Evolutionary conservation across 2,888 invertebrate species (phyloP).

Genomic region (Antitype chi): DNA sequence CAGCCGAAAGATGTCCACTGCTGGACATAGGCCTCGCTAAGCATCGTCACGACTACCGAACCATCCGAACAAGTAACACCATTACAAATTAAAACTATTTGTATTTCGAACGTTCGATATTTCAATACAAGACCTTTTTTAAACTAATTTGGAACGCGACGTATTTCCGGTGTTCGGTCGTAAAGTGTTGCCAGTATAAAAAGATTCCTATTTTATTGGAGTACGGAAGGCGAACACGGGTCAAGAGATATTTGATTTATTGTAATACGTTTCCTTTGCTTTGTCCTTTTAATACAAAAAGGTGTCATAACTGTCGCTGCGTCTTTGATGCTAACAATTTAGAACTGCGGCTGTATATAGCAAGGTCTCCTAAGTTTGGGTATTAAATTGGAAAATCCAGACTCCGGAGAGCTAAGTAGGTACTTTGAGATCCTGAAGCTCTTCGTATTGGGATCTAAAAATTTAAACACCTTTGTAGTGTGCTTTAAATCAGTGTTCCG

Average conservation of each 20-base stretch:
- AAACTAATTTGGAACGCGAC: constrained; percentile 68
- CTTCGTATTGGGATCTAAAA: too few species aligned
- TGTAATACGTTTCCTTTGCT: constrained; percentile 43
- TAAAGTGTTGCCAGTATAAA: constrained; percentile 54
- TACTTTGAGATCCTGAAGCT: too few species aligned
- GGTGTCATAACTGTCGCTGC: constrained; percentile 28
- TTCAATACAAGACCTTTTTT: constrained; percentile 27
- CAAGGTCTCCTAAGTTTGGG: too few species aligned
- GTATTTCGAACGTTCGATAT: constrained; percentile 24
- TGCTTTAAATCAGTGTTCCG: too few species aligned
- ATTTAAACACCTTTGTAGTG: too few species aligned
- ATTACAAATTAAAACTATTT: constrained; percentile 27
- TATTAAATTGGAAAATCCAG: too few species aligned
- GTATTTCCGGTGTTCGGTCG: constrained; percentile 64
- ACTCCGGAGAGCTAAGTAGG: too few species aligned
- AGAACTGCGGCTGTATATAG: not conserved
- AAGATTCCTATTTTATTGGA: constrained; percentile 47
- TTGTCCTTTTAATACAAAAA: constrained; percentile 31
- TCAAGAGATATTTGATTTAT: constrained; percentile 52
- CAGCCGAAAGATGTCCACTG: not conserved
- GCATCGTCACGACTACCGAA: not conserved
- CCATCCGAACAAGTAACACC: not conserved
- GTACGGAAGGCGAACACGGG: constrained; percentile 11
- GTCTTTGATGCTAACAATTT: not conserved
- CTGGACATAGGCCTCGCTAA: not conserved